Conservation (phyloP, 35 echinoderm and acorn worm genomes). For the Ophioderma brevispina region DNA sequence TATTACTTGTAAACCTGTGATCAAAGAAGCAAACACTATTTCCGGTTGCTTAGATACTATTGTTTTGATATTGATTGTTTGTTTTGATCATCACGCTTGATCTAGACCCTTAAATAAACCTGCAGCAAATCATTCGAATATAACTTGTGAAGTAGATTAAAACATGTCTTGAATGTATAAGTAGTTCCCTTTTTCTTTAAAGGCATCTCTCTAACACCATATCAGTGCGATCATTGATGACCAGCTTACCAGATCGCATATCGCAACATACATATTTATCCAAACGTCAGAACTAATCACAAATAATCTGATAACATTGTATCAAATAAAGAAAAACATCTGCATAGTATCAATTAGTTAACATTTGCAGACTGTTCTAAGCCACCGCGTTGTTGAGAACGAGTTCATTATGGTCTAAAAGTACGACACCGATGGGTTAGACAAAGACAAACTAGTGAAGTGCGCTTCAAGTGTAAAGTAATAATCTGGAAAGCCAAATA, state of each 20-base stretch:
- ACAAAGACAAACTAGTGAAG: background rate
- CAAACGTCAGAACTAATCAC: background rate
- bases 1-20: no score
- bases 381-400: background rate
- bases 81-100: no score
- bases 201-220: no score
- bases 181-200: no score
- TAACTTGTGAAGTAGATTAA: no score
- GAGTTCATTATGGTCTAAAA: background rate
- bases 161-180: no score
- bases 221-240: background rate
- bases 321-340: background rate
- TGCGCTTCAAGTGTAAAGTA: background rate
- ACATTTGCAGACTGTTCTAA: background rate
- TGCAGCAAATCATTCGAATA: no score
- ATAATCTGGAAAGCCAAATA: background rate
- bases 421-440: background rate
- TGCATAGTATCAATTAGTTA: background rate
- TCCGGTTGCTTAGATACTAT: no score
- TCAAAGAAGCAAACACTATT: no score
- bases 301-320: background rate
- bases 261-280: conserved; percentile 1
- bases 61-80: no score
- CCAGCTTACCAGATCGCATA: background rate
- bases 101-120: no score